Evolutionary conservation across 2,797 vertebrate species (phyloP), one percentile per base, ranked within the genome.

Genomic region (Ctenopoma multispine): DNA sequence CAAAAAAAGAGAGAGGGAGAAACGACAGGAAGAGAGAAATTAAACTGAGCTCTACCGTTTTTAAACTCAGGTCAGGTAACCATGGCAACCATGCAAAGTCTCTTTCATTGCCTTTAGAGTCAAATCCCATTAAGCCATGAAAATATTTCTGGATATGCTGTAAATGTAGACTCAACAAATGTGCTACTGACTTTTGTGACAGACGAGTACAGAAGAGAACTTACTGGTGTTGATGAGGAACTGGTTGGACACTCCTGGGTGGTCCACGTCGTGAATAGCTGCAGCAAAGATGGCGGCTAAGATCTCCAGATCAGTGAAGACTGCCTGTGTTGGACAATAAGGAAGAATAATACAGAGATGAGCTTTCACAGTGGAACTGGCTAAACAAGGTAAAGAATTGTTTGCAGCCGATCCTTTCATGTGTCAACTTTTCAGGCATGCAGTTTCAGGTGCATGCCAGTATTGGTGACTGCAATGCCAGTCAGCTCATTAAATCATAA

Each of bases 141-240:
- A 75, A 64, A 67, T 5, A 23, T 66, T 64, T 68, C 31, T 54
- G 20, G 38, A 15, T 18, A 5, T 65, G 58, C 58, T 27, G 12
- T 46, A 34, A 67, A 63, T 40, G 41, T 7, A 74, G 59, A 75
- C 65, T 76, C 62, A 61, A 82, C 53, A 46, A 50, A 66, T 17
- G 20, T 9, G 20, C 17, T 27, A n/a, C 49, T 11, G 12, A 63
- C 38, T 49, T 62, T 51, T 63, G 31, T 36, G 7, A 46, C 20
- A 36, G 24, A 40, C 5, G 15, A n/a, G 21, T 12, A n/a, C 9
- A 27, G 17, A 68, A 40, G 58, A 40, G 43, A 34, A 97, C 98
- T 94, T 88, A 99, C 98, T 99, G 83, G 98, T 99, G 89, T 99
- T 99, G 92, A 99, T 99, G 72, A 99, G 96, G 85, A 99, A 99